A percentile compares a stretch with the other conserved stretches of the same genome.
Evolutionary conservation across 2,888 invertebrate genomes (phyloP).

Genomic region (Calliphora vomitoria): DNA sequence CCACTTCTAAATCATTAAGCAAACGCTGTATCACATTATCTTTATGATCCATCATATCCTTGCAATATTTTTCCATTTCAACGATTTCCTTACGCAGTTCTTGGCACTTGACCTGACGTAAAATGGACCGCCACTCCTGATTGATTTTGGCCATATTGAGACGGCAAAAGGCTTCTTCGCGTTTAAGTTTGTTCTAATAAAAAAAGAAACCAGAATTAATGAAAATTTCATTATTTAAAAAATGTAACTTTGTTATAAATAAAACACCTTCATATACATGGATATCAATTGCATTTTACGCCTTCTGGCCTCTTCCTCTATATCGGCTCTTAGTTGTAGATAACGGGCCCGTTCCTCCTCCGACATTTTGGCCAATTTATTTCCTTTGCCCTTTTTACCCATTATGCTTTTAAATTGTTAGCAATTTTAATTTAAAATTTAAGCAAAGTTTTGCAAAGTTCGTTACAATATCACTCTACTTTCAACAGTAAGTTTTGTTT

Average conservation of each 20-base stretch:
- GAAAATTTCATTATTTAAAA: neutral
- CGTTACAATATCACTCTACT: neutral
- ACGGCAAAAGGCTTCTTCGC: conserved; percentile 91
- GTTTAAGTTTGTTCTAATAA: conserved; percentile 91
- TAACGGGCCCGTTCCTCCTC: conserved; percentile 93
- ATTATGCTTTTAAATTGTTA: conserved; percentile 59
- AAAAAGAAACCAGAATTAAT: conserved; percentile 60
- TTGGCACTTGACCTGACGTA: conserved; percentile 91
- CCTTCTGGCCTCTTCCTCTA: conserved; percentile 92
- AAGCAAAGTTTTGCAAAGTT: neutral
- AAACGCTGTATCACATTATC: conserved; percentile 88
- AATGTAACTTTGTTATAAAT: neutral
- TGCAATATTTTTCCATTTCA: conserved; percentile 85
- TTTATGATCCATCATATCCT: conserved; percentile 87
- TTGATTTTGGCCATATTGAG: conserved; percentile 93
- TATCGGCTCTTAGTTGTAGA: conserved; percentile 92
- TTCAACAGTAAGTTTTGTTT: neutral
- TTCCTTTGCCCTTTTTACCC: conserved; percentile 80
- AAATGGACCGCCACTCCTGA: conserved; percentile 92
- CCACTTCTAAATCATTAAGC: conserved; percentile 88
- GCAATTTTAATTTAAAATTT: neutral
- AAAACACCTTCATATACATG: conserved; percentile 90
- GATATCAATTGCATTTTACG: conserved; percentile 92
- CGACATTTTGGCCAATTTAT: conserved; percentile 92
- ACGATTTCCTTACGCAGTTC: conserved; percentile 89